Base-by-base conservation (phyloP, 2,888 invertebrate species). In the Tubulanus polymorphus region DNA sequence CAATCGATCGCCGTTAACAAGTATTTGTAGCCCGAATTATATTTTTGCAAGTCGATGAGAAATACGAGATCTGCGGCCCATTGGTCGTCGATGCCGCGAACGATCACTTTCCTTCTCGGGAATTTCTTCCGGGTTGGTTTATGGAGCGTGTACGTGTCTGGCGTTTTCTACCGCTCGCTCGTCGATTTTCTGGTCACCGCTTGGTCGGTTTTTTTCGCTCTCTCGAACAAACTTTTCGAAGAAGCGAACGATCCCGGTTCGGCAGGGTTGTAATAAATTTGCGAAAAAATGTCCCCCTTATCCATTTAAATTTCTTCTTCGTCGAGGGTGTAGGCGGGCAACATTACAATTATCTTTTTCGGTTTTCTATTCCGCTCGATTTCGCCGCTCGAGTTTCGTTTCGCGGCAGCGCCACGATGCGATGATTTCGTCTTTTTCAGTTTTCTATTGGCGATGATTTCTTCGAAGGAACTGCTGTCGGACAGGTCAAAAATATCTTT, bases 61-160 rank as follows among this genome's bases (percentile, higher is more conserved):
- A 23, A 41, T 15, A 41, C 41, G 6, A 41, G 41, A 41, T 41
- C 41, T 3, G 15, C 15, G 6, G 18, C 20, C 15, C 5, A 41
- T 41, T 41, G 41, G 41, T 41, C 41, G 41, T 41, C 41, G 41
- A 41, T 41, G 5, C 41, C 41, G 15, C 6, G 41, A 15, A 41
- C 41, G 41, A 41, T 41, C 3, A 23, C 23, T 41, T 41, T 41
- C 6, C 41, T 18, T 18, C 41, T 18, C 15, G 18, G 5, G 41
- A 41, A 41, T 8, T 41, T 5, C 23, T 15, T 5, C 23, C 41
- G 18, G 5, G 41, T 23, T 15, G 5, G 41, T 41, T 15, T 41
- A 15, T 41, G 41, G 15, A 41, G 41, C 15, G 41, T 41, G 41
- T 41, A 15, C 15, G 41, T 41, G 6, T 41, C 41, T 15, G 10